Base-by-base conservation (phyloP, 2,797 vertebrate species). In the Alca torda region DNA sequence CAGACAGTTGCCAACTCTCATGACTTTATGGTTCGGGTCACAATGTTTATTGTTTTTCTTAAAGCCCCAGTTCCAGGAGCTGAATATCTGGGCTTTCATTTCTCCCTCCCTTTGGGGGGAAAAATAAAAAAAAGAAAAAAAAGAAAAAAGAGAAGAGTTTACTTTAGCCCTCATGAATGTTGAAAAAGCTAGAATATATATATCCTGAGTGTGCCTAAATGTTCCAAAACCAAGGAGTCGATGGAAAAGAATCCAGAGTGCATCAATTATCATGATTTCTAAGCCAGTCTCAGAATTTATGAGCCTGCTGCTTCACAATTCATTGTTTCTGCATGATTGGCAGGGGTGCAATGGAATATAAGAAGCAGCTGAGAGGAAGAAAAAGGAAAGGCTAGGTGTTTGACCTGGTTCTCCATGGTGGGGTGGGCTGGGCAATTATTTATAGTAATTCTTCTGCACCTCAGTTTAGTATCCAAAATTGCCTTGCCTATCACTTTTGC, bases 311-410 rank as follows among this genome's bases (percentile, higher is more conserved):
- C 56, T 84, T 93, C 39, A 8, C 13, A 7, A 87, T 60, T 92
- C 60, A 79, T 67, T 23, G 43, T 93, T 94, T 61, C 72, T 94
- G n/a, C 25, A 9, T 80, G 95, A 86, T 25, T 93, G 81, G 68
- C 77, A 96, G 86, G 77, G 53, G 28, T 89, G n/a, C 56, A 89
- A 23, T 46, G 35, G 48, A 80, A 84, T 93, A 91, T 92, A 93
- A 86, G 74, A 84, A 96, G 77, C 67, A 95, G 63, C 60, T 90
- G 88, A 92, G 67, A 73, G 24, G 21, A 89, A 82, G 30, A 61
- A 77, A 77, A 41, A 31, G 13, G 19, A 73, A 74, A 63, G 12
- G 16, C 12, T 50, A 61, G 39, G 35, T 93, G 26, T 63, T 50
- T 91, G 74, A 82, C 86, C n/a, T 77, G 8, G 13, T 6, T 87